Base-by-base conservation (phyloP, 2,113 vertebrate species). In the Dicaeum eximium region DNA sequence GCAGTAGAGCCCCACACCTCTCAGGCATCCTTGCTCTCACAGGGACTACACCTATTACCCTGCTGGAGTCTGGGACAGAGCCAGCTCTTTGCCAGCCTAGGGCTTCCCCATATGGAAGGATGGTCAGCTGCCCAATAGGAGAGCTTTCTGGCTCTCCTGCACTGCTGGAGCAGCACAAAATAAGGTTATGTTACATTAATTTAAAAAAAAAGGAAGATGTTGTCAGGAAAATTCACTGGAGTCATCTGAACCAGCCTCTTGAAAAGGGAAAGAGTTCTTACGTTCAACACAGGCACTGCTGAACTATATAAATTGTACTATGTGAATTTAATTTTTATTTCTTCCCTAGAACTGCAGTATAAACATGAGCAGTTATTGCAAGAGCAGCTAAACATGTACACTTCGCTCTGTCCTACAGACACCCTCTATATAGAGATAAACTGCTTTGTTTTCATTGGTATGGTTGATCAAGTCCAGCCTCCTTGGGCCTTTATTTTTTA, bases 91-190 rank as follows among this genome's bases (percentile, higher is more conserved):
- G 96, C 90, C 92, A 88, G 58, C 87, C 90, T 66, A 44, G 62
- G 87, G 88, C 77, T 96, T 94, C 67, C 85, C 90, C 88, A 66
- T 94, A 82, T 94, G 94, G 84, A 94, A 73, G 56, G 42, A 51
- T n/a, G 79, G 85, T 94, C 66, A 92, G 24, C 71, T 94, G 64
- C 74, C 67, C 89, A 45, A 67, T 28, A 91, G 78, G 78, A 87
- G 71, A 88, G 84, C 45, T 89, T 87, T 82, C 62, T 80, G 58
- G 7, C 2, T 37, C 19, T 73, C 47, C 47, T 62, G 70, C 89
- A 8, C 73, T 92, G 89, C 70, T 89, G 91, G 86, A 95, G 65
- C 78, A 88, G 81, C 74, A 86, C 50, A 80, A 66, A 88, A 83
- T 88, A 92, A 77, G 88, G 67, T 92, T 92, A 27, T 73, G 62